These are phyloP conservation scores for Burhinus bistriatus DNA, from an alignment of 2,113 vertebrate genomes.

Conservation along the genomic window DNA sequence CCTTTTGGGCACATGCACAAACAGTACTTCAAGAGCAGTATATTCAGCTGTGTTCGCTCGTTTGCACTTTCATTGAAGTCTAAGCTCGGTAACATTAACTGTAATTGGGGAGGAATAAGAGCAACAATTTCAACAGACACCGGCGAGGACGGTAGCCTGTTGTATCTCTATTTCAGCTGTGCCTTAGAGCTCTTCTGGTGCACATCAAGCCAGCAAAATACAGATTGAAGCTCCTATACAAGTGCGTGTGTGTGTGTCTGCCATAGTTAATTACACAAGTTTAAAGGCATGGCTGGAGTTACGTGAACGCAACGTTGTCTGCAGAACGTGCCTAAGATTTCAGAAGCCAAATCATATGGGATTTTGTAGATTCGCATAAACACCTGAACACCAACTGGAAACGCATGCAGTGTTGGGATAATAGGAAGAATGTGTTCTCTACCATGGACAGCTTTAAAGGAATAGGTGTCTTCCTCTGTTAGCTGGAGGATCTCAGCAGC, in stretches of 20 bases:
- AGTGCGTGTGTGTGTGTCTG: not conserved
- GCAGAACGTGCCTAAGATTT: not conserved
- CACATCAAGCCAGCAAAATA: not conserved
- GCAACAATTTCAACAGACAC: not conserved
- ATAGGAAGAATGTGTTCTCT: not conserved
- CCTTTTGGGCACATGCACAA: not conserved
- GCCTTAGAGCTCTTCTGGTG: not conserved
- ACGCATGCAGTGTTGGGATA: not conserved
- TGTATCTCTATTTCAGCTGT: not conserved
- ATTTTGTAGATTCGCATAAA: not conserved
- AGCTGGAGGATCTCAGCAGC: not conserved
- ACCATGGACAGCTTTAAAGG: not conserved
- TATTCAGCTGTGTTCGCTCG: not conserved
- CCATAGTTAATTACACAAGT: not conserved
- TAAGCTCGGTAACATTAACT: not conserved
- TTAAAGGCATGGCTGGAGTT: not conserved
- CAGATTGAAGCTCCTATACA: not conserved
- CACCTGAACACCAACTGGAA: not conserved
- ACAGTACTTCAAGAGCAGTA: not conserved
- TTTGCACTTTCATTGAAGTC: not conserved
- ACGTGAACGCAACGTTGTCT: not conserved
- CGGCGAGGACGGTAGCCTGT: accelerated
- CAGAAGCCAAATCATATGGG: not conserved
- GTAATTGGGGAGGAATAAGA: not conserved
- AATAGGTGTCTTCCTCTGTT: not conserved